Base-by-base conservation (phyloP, 1,140 invertebrate species). In the Formica selysi region DNA sequence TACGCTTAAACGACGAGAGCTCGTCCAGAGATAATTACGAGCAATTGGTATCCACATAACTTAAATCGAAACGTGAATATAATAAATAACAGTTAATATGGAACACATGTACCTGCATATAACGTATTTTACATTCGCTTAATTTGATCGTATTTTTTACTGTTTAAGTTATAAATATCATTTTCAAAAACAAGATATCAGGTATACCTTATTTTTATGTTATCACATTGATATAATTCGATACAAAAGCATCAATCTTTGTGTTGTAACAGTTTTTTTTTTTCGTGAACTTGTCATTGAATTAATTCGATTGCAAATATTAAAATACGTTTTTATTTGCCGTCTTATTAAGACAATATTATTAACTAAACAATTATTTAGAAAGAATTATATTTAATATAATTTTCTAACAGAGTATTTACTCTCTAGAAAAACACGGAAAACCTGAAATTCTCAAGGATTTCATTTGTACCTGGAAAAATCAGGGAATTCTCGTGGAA, bases 21-120 rank as follows among this genome's bases (percentile, higher is more conserved):
- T 85, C 44, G 19, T 44, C 38, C 54, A 16, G 36, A 22, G 44
- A 13, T 78, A 87, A 85, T 87, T 78, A 85, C 10, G 71, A 48
- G 48, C 57, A 85, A 51, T 87, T 87, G 61, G 64, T 54, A 44
- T 13, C 57, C 26, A 29, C 32, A 65, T 76, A 73, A 71, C 54
- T 87, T 26, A 54, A 44, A 65, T 64, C 57, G 65, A 70, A 68
- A 85, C 64, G 19, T 22, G 41, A 70, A 79, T 48, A 48, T 79
- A 44, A 19, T 44, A 79, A 32, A 41, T 64, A 57, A 59, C 22
- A 59, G 85, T 85, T 87, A 71, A 71, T 57, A 51, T 13, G 48
- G 11, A 65, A 78, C 59, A 51, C 65, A 79, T 26, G 26, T 10
- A 13, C 3, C 19, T 64, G 74, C 54, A 36, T 68, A 76, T 29